A percentile compares a stretch with the other conserved stretches of the same genome.
phyloP scores from a whole-genome alignment of 2,113 vertebrate species.

The Amphiprion percula region DNA sequence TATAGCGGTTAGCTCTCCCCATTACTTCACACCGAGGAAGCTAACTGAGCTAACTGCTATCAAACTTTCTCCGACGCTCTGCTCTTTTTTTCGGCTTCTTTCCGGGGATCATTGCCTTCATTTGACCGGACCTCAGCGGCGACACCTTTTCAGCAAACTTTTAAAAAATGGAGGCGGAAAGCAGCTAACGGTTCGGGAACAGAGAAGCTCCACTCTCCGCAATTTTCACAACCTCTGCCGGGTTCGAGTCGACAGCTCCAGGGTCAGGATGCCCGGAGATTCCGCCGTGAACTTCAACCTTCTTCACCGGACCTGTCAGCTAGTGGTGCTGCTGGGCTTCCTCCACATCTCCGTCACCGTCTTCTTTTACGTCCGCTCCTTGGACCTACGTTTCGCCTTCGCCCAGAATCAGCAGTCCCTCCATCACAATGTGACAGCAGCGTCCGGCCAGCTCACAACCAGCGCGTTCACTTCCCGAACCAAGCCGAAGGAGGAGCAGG shows the following conservation, averaged over 20 bases:
- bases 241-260: background rate
- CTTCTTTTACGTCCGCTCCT: slow-evolving; percentile 88
- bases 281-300: slow-evolving; percentile 75
- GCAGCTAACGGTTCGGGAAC: slow-evolving; percentile 24
- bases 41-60: background rate
- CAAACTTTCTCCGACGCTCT: background rate
- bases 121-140: background rate
- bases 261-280: slow-evolving; percentile 69
- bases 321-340: slow-evolving; percentile 89
- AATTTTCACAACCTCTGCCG: background rate
- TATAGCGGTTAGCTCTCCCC: background rate
- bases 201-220: background rate
- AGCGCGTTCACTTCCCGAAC: rapidly evolving
- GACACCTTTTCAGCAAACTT: background rate
- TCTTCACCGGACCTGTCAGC: slow-evolving; percentile 89
- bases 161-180: background rate
- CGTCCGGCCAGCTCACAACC: too few relatives aligned
- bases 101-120: background rate
- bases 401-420: slow-evolving; percentile 73
- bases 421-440: background rate
- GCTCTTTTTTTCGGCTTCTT: background rate
- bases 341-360: slow-evolving; percentile 89
- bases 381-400: slow-evolving; percentile 79
- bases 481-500: background rate
- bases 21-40: background rate